Evolutionary conservation across 2,797 vertebrate species (phyloP).

Genomic region (Meda fulgida): DNA sequence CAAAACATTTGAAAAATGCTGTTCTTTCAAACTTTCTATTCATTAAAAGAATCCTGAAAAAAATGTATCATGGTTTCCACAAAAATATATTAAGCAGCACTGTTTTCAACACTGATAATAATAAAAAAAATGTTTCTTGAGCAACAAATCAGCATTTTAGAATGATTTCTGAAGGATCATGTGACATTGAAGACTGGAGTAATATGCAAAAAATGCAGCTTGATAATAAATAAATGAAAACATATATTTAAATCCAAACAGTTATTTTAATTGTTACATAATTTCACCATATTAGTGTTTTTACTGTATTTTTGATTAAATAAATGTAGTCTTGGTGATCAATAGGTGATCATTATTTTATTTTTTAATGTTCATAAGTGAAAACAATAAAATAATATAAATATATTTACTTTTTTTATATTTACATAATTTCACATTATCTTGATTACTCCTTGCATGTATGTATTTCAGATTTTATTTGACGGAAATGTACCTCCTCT

Average conservation of each 20-base stretch:
- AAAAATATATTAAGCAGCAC: background rate
- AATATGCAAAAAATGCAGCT: too few species aligned
- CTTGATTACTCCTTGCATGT: background rate
- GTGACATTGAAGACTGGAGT: background rate
- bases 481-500: conserved; percentile 61
- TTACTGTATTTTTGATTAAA: background rate
- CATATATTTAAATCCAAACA: background rate
- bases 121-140: background rate
- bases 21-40: background rate
- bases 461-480: background rate
- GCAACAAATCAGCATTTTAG: background rate
- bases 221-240: background rate
- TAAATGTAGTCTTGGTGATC: background rate
- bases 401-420: background rate
- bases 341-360: background rate
- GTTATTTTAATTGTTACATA: background rate
- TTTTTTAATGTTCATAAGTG: background rate
- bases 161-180: background rate
- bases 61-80: background rate
- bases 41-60: background rate
- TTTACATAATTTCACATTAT: background rate
- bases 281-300: background rate
- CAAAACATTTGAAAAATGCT: background rate
- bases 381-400: background rate
- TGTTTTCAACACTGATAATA: background rate